phyloP scores from a whole-genome alignment of 2,797 vertebrate genomes.

The Coracias cyanogaster region DNA sequence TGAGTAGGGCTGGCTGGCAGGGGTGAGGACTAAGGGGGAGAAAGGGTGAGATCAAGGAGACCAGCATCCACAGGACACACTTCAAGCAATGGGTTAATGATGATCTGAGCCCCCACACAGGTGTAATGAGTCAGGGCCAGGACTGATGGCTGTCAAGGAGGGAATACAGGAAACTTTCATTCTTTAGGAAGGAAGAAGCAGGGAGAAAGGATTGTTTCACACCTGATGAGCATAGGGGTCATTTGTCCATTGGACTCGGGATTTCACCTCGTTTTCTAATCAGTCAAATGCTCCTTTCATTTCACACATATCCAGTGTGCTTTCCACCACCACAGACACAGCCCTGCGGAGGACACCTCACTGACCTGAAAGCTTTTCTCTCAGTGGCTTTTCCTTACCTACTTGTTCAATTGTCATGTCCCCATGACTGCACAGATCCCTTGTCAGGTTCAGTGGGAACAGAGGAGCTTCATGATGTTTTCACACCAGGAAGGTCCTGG shows the following conservation, averaged over 20 bases:
- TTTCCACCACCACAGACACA: not conserved
- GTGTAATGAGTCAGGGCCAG: not conserved
- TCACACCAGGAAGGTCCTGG: not conserved
- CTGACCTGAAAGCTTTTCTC: not conserved
- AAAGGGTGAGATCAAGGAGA: not conserved
- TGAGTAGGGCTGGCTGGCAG: not conserved
- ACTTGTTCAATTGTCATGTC: not conserved
- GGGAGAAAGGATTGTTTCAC: conserved; percentile 10
- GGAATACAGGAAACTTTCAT: conserved; percentile 47
- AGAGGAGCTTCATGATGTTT: not conserved
- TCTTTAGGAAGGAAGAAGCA: conserved; percentile 26
- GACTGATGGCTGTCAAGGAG: conserved; percentile 35
- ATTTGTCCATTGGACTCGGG: not conserved
- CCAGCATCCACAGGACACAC: too few relatives aligned
- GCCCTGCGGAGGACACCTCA: not conserved
- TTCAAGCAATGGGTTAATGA: not conserved
- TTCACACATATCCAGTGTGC: not conserved
- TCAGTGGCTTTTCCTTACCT: not conserved
- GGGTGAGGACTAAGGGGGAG: not conserved
- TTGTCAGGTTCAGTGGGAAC: not conserved
- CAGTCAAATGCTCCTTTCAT: not conserved
- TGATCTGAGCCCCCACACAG: not conserved
- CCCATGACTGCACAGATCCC: not conserved
- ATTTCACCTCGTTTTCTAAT: not conserved
- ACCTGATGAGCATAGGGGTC: not conserved